Conservation (phyloP, 2,797 vertebrate species). For the Pogonophryne albipinna region DNA sequence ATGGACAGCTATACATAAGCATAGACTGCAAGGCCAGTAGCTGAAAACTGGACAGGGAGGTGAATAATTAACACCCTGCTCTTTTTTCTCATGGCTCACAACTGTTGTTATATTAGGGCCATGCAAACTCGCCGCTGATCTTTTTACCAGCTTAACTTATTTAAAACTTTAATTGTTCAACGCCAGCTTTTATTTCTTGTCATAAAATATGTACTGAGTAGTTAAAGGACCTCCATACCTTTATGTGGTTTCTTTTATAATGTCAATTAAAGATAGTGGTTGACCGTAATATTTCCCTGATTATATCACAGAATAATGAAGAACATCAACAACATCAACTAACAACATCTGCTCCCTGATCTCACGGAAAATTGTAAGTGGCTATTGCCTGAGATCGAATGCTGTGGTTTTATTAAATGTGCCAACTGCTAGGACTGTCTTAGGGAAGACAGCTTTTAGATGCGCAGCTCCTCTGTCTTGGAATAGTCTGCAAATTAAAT, state of each 20-base stretch:
- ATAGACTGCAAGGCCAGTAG: slow-evolving; percentile 30
- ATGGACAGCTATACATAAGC: slow-evolving; percentile 58
- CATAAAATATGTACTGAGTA: neutral
- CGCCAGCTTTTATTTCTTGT: neutral
- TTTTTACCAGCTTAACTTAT: slow-evolving; percentile 9
- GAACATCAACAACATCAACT: neutral
- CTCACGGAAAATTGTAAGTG: too few relatives aligned
- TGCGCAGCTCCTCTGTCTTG: too few relatives aligned
- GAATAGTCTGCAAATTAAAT: too few relatives aligned
- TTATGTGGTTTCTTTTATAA: neutral
- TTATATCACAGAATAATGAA: neutral
- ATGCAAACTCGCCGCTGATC: slow-evolving; percentile 22
- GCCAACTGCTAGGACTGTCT: too few relatives aligned
- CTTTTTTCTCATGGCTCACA: slow-evolving; percentile 27
- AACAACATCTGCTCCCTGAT: too few relatives aligned
- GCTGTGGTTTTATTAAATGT: too few relatives aligned
- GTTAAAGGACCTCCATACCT: neutral
- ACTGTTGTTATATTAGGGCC: slow-evolving; percentile 32
- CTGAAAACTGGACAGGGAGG: slow-evolving; percentile 53
- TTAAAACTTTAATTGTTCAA: neutral
- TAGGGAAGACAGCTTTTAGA: too few relatives aligned
- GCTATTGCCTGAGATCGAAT: too few relatives aligned
- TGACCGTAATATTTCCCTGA: neutral
- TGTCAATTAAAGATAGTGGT: neutral
- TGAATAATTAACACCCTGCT: slow-evolving; percentile 64